Evolutionary conservation across 2,113 vertebrate species (phyloP).

Genomic region (Anseranas semipalmata): DNA sequence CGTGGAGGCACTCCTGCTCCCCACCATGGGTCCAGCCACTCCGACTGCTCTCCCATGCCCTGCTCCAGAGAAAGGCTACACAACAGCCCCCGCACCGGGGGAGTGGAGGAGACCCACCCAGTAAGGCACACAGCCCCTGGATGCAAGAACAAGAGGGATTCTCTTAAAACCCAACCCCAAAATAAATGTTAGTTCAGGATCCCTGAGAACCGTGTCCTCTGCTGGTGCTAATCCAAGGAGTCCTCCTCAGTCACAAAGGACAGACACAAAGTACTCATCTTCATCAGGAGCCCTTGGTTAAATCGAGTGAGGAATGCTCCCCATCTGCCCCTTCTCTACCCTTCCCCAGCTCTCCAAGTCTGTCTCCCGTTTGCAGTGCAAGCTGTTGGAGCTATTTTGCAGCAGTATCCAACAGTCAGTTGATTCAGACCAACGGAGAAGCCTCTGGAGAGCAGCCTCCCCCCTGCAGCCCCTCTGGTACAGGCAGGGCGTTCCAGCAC

Average conservation of each 20-base stretch:
- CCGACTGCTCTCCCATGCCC: background rate
- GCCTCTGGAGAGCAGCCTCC: background rate
- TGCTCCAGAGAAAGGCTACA: background rate
- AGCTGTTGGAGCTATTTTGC: background rate
- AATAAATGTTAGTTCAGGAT: background rate
- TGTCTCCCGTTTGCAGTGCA: background rate
- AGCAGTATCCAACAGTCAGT: background rate
- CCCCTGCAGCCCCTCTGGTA: no score
- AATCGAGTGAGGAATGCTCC: background rate
- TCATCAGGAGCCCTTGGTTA: background rate
- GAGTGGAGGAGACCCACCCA: background rate
- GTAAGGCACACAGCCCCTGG: background rate
- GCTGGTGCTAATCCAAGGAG: background rate
- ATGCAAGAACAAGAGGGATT: background rate
- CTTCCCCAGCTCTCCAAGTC: background rate
- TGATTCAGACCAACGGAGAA: background rate
- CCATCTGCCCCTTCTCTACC: background rate
- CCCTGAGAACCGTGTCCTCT: background rate
- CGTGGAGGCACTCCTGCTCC: background rate
- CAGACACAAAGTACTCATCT: background rate
- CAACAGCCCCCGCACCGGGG: background rate
- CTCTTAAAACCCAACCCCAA: background rate
- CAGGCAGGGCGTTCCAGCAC: background rate
- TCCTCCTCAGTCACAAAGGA: background rate
- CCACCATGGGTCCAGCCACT: background rate